Evolutionary conservation across 2,113 vertebrate species (phyloP).

Genomic region (Barnardius zonarius): DNA sequence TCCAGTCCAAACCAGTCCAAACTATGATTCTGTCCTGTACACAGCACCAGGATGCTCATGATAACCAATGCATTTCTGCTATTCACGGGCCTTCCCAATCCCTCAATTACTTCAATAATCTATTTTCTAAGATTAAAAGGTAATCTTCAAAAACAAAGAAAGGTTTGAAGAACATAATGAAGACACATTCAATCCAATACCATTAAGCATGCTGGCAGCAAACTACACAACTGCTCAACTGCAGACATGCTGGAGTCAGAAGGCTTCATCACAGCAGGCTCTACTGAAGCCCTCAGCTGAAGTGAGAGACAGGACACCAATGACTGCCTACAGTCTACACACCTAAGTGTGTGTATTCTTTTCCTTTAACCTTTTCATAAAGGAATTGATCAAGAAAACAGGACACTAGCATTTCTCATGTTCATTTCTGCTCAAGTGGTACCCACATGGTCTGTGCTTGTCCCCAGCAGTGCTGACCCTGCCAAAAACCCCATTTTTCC

Average conservation of each 20-base stretch:
- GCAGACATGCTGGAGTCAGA: neutral
- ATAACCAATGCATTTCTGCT: neutral
- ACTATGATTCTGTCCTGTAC: neutral
- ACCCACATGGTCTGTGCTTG: accelerated
- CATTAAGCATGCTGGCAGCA: neutral
- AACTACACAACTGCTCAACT: neutral
- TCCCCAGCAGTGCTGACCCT: neutral
- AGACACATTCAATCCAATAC: neutral
- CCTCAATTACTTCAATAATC: neutral
- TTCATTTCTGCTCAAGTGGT: neutral
- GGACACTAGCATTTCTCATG: neutral
- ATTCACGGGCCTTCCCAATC: neutral
- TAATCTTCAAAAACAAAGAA: neutral
- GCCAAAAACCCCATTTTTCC: neutral
- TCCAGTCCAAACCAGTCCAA: neutral
- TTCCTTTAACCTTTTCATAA: neutral
- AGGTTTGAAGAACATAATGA: neutral
- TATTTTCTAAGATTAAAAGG: neutral
- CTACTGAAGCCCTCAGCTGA: neutral
- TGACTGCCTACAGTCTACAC: neutral
- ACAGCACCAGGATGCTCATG: neutral
- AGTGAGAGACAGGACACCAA: neutral
- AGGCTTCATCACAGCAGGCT: neutral
- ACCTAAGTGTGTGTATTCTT: accelerated
- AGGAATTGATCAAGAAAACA: neutral